These are phyloP conservation scores for Catocala sponsa DNA, from an alignment of 2,888 invertebrate species.

Conservation along the genomic window DNA sequence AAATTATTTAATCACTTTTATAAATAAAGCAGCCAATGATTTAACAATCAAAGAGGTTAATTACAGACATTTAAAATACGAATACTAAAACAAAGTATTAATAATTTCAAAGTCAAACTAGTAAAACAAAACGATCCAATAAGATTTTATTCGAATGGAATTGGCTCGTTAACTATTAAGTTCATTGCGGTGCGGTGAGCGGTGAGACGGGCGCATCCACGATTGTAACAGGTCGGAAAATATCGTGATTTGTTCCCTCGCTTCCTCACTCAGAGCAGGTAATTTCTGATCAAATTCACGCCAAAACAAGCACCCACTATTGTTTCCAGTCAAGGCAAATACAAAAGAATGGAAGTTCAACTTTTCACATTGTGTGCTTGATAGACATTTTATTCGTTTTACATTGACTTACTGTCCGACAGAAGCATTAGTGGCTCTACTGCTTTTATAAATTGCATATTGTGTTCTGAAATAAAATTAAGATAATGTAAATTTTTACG, in stretches of 20 bases:
- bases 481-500: no score
- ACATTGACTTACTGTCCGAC: no score
- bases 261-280: constrained; percentile 26
- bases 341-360: constrained; percentile 1
- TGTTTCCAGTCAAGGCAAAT: constrained; percentile 9
- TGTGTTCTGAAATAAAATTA: no score
- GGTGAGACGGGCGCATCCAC: constrained; percentile 34
- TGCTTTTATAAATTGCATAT: no score
- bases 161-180: constrained; percentile 49
- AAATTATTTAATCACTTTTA: no score
- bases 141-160: constrained; percentile 13
- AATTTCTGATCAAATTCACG: constrained; percentile 36
- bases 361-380: background rate
- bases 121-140: constrained; percentile 26
- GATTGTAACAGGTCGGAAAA: constrained; percentile 56
- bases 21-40: no score
- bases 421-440: no score
- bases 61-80: no score
- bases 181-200: constrained; percentile 45
- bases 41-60: no score
- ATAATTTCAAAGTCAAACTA: constrained; percentile 1
- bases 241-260: constrained; percentile 52
- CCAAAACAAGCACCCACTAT: constrained; percentile 16
- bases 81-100: background rate
- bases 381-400: background rate